phyloP scores from a whole-genome alignment of 2,113 vertebrate genomes.

The Scartelaos histophorus region DNA sequence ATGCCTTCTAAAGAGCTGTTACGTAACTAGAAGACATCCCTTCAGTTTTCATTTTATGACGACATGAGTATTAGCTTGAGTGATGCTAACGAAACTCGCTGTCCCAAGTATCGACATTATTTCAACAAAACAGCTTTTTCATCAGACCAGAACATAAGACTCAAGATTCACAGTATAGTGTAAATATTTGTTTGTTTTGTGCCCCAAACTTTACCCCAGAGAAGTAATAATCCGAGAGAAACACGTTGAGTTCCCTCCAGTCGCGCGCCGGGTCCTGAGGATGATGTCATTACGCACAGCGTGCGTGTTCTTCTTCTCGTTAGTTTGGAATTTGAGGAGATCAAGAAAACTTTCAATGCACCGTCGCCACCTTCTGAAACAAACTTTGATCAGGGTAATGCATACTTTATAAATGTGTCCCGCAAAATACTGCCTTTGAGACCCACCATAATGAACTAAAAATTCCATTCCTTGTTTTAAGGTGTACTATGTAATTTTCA shows the following conservation, averaged over 20 bases:
- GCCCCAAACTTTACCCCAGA: slow-evolving; percentile 19
- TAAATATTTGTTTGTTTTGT: not conserved
- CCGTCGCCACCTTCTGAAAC: slow-evolving; percentile 20
- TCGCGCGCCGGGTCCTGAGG: slow-evolving; percentile 33
- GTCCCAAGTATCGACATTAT: not conserved
- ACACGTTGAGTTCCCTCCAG: slow-evolving; percentile 23
- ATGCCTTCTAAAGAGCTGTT: not conserved
- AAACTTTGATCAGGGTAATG: not conserved
- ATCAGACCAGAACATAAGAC: not conserved
- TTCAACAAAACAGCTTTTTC: not conserved
- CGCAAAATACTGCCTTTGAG: too few relatives aligned
- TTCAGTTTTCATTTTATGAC: not conserved
- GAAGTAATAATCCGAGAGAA: not conserved
- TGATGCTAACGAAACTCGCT: not conserved
- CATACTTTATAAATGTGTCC: too few relatives aligned
- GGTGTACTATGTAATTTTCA: too few relatives aligned
- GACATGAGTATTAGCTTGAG: not conserved
- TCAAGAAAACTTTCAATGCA: not conserved
- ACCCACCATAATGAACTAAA: too few relatives aligned
- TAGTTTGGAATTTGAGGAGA: not conserved
- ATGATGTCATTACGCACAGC: slow-evolving; percentile 37
- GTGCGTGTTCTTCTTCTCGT: slow-evolving; percentile 12
- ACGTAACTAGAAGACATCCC: not conserved
- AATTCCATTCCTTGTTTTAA: too few relatives aligned
- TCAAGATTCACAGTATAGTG: not conserved